Conservation (phyloP, 1,140 invertebrate species). For the Harpegnathos saltator region DNA sequence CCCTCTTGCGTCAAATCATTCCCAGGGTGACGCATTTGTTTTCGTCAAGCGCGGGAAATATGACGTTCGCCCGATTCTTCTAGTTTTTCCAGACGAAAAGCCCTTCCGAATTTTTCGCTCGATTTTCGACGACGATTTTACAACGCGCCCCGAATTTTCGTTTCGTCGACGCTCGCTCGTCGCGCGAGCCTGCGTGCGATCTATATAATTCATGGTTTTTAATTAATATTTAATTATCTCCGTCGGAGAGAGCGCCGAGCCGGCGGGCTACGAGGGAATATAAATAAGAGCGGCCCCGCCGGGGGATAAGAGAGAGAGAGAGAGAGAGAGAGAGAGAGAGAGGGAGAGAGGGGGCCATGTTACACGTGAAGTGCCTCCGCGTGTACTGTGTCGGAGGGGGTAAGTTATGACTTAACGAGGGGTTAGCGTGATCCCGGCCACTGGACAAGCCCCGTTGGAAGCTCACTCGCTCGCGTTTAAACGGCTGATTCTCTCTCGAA, state of each 20-base stretch:
- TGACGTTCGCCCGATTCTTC: too few relatives aligned
- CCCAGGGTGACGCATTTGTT: too few relatives aligned
- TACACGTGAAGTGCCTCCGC: constrained; percentile 43
- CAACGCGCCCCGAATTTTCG: too few relatives aligned
- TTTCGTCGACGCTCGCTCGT: not conserved
- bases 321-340: constrained; percentile 14
- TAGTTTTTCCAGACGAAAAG: too few relatives aligned
- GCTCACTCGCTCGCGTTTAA: constrained; percentile 74
- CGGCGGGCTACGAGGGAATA: constrained; percentile 57
- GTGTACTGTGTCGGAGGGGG: constrained; percentile 72
- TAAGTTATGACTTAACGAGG: constrained; percentile 86
- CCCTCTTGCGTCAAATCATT: too few relatives aligned
- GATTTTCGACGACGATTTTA: too few relatives aligned
- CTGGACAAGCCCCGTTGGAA: constrained; percentile 78
- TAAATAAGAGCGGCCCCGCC: constrained; percentile 71
- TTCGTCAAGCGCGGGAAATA: too few relatives aligned
- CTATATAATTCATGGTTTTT: constrained; percentile 42
- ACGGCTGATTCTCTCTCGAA: constrained; percentile 79
- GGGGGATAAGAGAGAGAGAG: not conserved
- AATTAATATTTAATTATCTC: constrained; percentile 74
- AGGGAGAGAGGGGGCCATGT: constrained; percentile 5
- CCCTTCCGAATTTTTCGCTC: too few relatives aligned
- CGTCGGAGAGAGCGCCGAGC: not conserved
- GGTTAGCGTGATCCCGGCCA: constrained; percentile 82
- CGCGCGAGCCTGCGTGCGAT: constrained; percentile 14